Evolutionary conservation across 2,113 vertebrate genomes (phyloP), one percentile per base, ranked within the genome.

Genomic region (Urocitellus parryii): DNA sequence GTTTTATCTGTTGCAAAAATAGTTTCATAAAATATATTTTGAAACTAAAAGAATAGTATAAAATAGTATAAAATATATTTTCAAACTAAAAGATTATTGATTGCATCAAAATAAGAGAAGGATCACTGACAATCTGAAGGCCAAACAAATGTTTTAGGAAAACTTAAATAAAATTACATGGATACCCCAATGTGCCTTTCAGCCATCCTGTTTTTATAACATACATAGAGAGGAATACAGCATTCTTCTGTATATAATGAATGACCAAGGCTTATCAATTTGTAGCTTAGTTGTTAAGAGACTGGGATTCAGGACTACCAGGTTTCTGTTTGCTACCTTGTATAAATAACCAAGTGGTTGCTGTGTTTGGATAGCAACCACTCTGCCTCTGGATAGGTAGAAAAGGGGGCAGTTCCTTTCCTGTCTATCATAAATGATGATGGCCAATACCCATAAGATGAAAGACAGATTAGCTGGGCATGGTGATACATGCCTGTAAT

Each of bases 41-140:
- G 89, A 97, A 91, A 74, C 37, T 83, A 80, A 76, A 7, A 89
- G 8, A 76, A 83, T 97, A 78, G 87, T 87, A 2, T 90, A 58
- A 9, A 22, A 3, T 92, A 20, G 53, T 86, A 58, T 22, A 94
- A 37, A 90, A 90, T 90, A 25, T 86, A 63, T 34, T 86, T 81
- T 87, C 92, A 97, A 91, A 74, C 37, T 84, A 81, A 76, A 7
- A 89, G 8, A 80, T 79, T 97, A 73, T 90, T 87, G 56, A 2
- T 93, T 67, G 12, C 27, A 3, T 92, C 45, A 90, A 10, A 42
- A 37, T 42, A 83, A 85, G n/a, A 74, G 45, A 63, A 67, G 12
- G 17, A 22, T 86, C 65, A 17, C 58, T 39, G 39, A 80, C 7
- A 51, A 6, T 77, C 81, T 87, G 13, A 87, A 94, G 37, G 32